Evolutionary conservation across 2,888 invertebrate genomes (phyloP).

Genomic region (Nephrotoma appendiculata): DNA sequence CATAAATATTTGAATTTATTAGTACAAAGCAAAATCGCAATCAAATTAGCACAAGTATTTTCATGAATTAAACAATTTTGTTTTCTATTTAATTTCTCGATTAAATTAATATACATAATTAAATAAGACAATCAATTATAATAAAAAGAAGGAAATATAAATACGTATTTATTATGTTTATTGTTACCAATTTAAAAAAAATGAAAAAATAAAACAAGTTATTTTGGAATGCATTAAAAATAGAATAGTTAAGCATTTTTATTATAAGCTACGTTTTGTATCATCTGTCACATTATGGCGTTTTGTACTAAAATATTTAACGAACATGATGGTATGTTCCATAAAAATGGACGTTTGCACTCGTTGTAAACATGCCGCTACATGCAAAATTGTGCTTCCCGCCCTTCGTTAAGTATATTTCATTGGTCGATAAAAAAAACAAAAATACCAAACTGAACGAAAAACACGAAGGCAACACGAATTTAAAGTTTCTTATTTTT

Average conservation of each 20-base stretch:
- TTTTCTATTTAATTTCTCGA: background rate
- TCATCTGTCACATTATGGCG: background rate
- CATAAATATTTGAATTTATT: background rate
- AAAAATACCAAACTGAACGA: background rate
- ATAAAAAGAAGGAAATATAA: background rate
- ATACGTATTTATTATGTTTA: background rate
- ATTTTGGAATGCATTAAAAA: background rate
- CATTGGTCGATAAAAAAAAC: background rate
- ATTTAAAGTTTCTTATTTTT: background rate
- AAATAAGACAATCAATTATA: background rate
- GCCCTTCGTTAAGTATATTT: background rate
- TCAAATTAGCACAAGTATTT: background rate
- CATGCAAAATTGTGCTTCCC: background rate
- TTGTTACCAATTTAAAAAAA: background rate
- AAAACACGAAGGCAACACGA: background rate
- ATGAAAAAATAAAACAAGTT: background rate
- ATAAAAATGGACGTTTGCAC: background rate
- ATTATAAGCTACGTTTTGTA: background rate
- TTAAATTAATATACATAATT: background rate
- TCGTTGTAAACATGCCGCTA: background rate
- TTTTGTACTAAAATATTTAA: background rate
- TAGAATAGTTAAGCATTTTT: background rate
- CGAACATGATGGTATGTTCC: background rate
- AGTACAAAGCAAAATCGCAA: background rate
- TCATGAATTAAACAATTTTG: background rate